A percentile compares a stretch with the other conserved stretches of the same genome.
phyloP scores from a whole-genome alignment of 2,797 vertebrate species.

The Pelobates cultripes region DNA sequence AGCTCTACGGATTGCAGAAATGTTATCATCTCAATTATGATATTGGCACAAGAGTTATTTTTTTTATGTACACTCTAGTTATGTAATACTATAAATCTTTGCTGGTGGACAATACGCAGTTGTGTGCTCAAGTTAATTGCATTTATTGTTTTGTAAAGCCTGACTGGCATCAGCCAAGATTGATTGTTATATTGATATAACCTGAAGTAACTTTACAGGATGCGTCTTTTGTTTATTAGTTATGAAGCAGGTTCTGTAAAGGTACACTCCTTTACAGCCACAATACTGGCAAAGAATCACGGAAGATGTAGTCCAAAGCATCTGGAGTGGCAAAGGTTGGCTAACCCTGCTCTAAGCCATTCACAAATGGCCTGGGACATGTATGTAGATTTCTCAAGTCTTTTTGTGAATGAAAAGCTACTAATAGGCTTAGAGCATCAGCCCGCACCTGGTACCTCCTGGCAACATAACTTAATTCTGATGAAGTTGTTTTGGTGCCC shows the following conservation, averaged over 20 bases:
- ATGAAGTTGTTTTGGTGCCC: too few relatives aligned
- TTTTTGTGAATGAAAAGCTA: too few relatives aligned
- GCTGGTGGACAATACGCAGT: slow-evolving; percentile 24
- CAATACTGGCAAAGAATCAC: too few relatives aligned
- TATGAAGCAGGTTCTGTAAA: slow-evolving; percentile 9
- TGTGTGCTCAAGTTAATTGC: slow-evolving; percentile 27
- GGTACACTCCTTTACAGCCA: too few relatives aligned
- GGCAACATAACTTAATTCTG: too few relatives aligned
- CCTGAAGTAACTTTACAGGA: slow-evolving; percentile 31
- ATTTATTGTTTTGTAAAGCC: slow-evolving; percentile 30
- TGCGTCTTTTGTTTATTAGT: not conserved
- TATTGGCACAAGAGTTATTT: slow-evolving; percentile 11
- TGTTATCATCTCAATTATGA: slow-evolving; percentile 76
- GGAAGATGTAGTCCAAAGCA: too few relatives aligned
- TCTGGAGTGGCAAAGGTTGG: too few relatives aligned
- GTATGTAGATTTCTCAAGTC: too few relatives aligned
- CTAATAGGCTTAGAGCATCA: too few relatives aligned
- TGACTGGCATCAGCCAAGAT: not conserved
- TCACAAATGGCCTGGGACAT: too few relatives aligned
- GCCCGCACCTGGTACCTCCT: too few relatives aligned
- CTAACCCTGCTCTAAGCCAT: too few relatives aligned
- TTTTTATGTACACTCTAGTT: slow-evolving; percentile 12
- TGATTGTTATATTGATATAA: slow-evolving; percentile 49
- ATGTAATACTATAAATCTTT: slow-evolving; percentile 43
- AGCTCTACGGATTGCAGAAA: slow-evolving; percentile 76